Evolutionary conservation across 2,113 vertebrate genomes (phyloP).

Genomic region (Lipotes vexillifer): DNA sequence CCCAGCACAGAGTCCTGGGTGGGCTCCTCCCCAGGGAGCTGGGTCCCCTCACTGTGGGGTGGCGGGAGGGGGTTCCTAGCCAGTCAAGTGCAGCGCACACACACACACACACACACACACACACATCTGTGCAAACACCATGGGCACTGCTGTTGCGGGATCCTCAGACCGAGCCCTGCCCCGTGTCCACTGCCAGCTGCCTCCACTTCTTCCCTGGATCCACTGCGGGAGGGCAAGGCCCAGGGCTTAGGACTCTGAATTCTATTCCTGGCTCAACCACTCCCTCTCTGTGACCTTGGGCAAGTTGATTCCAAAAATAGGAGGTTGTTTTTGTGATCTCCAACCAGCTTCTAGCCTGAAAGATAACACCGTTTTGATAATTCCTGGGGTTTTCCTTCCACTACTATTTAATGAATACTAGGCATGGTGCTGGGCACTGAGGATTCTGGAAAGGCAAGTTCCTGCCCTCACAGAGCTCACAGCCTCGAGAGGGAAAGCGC

Average conservation of each 20-base stretch:
- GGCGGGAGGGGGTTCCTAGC: background rate
- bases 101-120: rapidly evolving
- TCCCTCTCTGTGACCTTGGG: background rate
- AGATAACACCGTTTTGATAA: background rate
- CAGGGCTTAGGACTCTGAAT: background rate
- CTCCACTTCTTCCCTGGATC: background rate
- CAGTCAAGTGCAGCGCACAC: rapidly evolving
- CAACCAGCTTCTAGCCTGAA: background rate
- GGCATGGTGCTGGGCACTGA: background rate
- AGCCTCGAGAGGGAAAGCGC: background rate
- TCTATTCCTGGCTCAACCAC: background rate
- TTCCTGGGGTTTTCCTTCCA: background rate
- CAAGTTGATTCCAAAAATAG: background rate
- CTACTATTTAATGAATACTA: background rate
- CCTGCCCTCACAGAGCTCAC: background rate
- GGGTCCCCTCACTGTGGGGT: background rate
- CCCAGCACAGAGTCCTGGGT: background rate
- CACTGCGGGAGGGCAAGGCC: background rate
- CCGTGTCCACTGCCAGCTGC: rapidly evolving
- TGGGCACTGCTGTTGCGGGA: background rate
- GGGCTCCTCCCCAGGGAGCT: background rate
- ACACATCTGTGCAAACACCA: background rate
- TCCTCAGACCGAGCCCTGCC: background rate
- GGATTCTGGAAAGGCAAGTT: background rate
- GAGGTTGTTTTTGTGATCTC: background rate